Conservation (phyloP, 2,797 vertebrate genomes). For the Hemitrygon akajei region DNA sequence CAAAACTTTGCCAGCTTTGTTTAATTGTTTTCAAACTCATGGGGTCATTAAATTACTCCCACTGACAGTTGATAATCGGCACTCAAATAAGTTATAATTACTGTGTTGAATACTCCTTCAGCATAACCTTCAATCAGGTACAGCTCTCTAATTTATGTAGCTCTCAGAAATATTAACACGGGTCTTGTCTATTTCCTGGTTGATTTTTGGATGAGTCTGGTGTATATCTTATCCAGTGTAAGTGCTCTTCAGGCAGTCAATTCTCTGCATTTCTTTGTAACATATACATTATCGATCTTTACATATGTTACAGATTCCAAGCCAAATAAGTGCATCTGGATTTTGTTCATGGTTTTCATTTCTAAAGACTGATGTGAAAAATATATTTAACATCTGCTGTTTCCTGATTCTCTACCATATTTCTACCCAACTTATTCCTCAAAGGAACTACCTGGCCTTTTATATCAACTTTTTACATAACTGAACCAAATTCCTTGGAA, state of each 20-base stretch:
- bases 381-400: constrained; percentile 24
- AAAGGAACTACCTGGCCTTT: constrained; percentile 22
- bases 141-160: not conserved
- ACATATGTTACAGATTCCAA: constrained; percentile 16
- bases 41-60: not conserved
- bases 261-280: constrained; percentile 21
- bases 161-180: not conserved
- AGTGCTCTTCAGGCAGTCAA: constrained; percentile 3
- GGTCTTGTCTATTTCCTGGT: constrained; percentile 4
- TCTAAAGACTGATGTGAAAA: constrained; percentile 20
- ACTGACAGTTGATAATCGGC: not conserved
- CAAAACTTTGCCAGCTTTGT: not conserved
- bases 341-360: constrained; percentile 3
- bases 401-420: constrained; percentile 29
- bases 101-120: not conserved
- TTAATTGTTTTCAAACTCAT: not conserved
- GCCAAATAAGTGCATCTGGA: constrained; percentile 34
- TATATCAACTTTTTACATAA: not conserved
- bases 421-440: constrained; percentile 26
- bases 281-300: constrained; percentile 26
- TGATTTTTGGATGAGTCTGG: not conserved
- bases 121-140: constrained; percentile 1
- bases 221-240: not conserved
- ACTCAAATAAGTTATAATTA: not conserved
- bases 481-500: constrained; percentile 9